These are phyloP conservation scores for Natrix natrix DNA, from an alignment of 2,797 vertebrate species.

Conservation along the genomic window DNA sequence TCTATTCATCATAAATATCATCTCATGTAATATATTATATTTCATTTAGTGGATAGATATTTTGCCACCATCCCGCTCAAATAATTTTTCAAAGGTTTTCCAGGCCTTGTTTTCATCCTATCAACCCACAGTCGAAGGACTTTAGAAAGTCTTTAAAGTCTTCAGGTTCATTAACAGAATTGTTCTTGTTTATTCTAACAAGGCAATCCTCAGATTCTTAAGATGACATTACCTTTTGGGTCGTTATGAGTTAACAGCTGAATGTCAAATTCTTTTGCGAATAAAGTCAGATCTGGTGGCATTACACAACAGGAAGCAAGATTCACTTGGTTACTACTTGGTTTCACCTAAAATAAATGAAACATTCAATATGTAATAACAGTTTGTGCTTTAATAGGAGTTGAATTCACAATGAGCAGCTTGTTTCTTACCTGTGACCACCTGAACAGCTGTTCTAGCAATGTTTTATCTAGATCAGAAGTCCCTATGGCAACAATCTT, in stretches of 20 bases:
- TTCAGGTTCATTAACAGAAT: not conserved
- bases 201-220: not conserved
- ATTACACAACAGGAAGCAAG: slow-evolving; percentile 98
- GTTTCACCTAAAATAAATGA: slow-evolving; percentile 83
- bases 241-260: slow-evolving; percentile 97
- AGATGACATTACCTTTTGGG: slow-evolving; percentile 84
- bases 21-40: not conserved
- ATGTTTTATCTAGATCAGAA: slow-evolving; percentile 92
- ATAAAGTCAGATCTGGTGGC: slow-evolving; percentile 98
- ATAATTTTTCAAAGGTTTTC: not conserved
- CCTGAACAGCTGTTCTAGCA: slow-evolving; percentile 91
- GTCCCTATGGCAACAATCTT: slow-evolving; percentile 92
- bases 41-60: not conserved
- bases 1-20: not conserved
- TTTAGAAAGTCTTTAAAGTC: not conserved
- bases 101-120: not conserved
- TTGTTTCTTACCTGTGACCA: slow-evolving; percentile 89
- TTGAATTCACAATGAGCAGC: not conserved
- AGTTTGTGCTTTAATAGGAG: not conserved
- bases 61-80: not conserved
- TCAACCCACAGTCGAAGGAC: not conserved
- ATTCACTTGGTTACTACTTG: slow-evolving; percentile 98
- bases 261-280: slow-evolving; percentile 96
- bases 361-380: not conserved
- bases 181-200: not conserved